Conservation (phyloP, 1,140 invertebrate species). For the Euura saliciscinereae region DNA sequence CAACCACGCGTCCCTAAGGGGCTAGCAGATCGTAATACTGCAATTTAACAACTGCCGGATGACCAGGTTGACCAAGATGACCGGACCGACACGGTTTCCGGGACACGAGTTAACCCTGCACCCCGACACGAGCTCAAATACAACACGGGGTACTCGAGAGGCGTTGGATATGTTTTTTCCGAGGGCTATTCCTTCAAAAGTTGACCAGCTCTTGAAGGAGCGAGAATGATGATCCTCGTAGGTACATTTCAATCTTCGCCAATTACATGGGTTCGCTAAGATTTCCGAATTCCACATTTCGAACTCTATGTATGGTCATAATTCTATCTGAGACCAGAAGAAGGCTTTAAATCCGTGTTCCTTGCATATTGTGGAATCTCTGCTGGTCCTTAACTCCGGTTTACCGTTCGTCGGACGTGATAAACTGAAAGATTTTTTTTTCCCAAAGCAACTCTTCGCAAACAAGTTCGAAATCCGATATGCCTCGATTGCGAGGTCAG, state of each 20-base stretch:
- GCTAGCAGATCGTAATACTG: background rate
- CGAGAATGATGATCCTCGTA: too few relatives aligned
- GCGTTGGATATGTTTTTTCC: too few relatives aligned
- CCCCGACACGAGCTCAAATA: background rate
- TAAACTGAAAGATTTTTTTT: background rate
- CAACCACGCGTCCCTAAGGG: background rate
- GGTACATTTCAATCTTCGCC: too few relatives aligned
- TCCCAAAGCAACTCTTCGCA: background rate
- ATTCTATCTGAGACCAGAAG: too few relatives aligned
- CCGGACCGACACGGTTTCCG: background rate
- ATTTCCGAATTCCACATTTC: too few relatives aligned
- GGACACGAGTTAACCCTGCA: background rate
- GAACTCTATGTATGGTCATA: too few relatives aligned
- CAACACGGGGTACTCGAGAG: background rate
- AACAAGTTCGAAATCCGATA: constrained; percentile 1
- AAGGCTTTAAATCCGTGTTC: too few relatives aligned
- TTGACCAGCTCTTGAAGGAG: too few relatives aligned
- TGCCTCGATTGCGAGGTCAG: constrained; percentile 6
- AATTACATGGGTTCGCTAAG: too few relatives aligned
- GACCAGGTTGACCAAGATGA: background rate
- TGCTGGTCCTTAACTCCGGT: too few relatives aligned
- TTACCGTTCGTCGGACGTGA: background rate
- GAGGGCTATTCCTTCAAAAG: too few relatives aligned
- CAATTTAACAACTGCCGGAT: constrained; percentile 1
- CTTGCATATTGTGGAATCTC: too few relatives aligned